Percentiles rank a stretch among this genome's conserved stretches.
These are phyloP conservation scores for Corythoichthys haematopterus DNA, from an alignment of 2,113 vertebrate genomes.

Conservation along the genomic window DNA sequence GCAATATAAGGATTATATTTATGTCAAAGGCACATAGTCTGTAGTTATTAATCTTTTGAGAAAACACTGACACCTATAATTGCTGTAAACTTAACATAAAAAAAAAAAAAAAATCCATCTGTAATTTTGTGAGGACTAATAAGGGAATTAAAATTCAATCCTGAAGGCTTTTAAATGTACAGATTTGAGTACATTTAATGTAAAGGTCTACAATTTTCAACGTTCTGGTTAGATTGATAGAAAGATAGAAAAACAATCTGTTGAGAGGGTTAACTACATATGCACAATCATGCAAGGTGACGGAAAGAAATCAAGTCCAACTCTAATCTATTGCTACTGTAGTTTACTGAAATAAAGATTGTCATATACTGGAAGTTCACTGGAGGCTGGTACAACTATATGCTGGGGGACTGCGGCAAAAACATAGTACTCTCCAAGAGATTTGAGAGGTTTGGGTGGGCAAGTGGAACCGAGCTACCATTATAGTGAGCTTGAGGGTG, in stretches of 20 bases:
- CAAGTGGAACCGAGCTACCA: slow-evolving; percentile 10
- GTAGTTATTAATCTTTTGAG: slow-evolving; percentile 29
- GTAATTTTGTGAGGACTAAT: neutral
- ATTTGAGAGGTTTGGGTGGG: slow-evolving; percentile 23
- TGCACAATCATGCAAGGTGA: neutral
- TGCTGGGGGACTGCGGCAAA: neutral
- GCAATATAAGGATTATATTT: slow-evolving; percentile 41
- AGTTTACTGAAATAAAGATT: neutral
- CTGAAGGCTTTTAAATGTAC: neutral
- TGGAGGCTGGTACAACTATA: too few species aligned
- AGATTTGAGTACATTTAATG: neutral
- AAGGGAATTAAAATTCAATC: neutral
- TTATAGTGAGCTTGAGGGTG: neutral
- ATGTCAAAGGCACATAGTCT: neutral
- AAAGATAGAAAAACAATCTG: neutral
- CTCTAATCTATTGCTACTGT: neutral
- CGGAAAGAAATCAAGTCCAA: neutral
- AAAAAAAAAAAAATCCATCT: neutral
- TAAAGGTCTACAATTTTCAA: neutral
- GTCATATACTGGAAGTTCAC: too few species aligned
- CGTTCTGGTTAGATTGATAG: neutral
- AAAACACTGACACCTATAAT: slow-evolving; percentile 12
- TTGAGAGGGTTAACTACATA: neutral
- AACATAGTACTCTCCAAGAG: neutral
- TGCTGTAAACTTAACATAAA: neutral